Conservation (phyloP, 1,140 invertebrate genomes). For the Papilio machaon region DNA sequence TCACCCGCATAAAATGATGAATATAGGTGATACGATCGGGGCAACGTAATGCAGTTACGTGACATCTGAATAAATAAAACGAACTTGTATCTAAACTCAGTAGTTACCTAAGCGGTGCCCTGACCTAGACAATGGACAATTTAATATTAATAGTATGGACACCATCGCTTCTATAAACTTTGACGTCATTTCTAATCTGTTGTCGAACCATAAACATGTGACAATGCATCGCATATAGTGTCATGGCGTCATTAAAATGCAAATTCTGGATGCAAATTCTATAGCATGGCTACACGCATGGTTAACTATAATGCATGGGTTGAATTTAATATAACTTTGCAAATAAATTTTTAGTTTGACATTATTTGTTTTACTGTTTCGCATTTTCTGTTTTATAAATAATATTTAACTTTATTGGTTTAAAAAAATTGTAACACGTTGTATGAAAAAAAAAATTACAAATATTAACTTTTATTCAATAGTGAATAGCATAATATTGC, state of each 20-base stretch:
- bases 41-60: background rate
- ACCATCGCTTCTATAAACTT: background rate
- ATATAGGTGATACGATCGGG: background rate
- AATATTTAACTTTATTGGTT: background rate
- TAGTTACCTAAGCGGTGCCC: background rate
- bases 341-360: background rate
- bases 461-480: too few species aligned
- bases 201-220: constrained; percentile 10
- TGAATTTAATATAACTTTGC: background rate
- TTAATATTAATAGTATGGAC: background rate
- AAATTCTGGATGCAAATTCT: constrained; percentile 9
- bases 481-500: too few species aligned
- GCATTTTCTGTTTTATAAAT: background rate
- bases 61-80: background rate
- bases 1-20: background rate
- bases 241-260: constrained; percentile 24
- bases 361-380: background rate
- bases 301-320: constrained; percentile 9
- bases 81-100: background rate
- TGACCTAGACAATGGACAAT: background rate
- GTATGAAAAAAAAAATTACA: too few species aligned
- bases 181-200: constrained; percentile 20
- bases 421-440: background rate
- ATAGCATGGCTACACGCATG: constrained; percentile 16
- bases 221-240: background rate